Conservation (phyloP, 1,140 invertebrate genomes). For the Lepidotrigona ventralis region DNA sequence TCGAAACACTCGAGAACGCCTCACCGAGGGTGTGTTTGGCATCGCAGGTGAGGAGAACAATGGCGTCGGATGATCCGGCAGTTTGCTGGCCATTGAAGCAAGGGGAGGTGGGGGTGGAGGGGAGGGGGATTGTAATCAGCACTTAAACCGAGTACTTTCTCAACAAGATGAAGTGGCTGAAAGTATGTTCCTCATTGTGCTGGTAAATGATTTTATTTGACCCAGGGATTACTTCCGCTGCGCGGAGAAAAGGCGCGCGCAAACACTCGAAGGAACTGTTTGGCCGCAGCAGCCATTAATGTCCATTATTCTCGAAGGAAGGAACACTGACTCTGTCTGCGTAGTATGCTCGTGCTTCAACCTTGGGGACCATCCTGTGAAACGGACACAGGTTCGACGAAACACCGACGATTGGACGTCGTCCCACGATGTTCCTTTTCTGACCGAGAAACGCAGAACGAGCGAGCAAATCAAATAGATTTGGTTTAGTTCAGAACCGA, state of each 20-base stretch:
- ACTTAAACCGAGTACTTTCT: conserved; percentile 69
- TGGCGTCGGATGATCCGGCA: conserved; percentile 69
- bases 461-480: not conserved
- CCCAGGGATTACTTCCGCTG: conserved; percentile 64
- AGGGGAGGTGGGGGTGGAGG: not conserved
- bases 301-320: conserved; percentile 53
- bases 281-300: conserved; percentile 50
- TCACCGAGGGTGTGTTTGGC: not conserved
- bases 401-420: not conserved
- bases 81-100: conserved; percentile 53
- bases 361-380: not conserved
- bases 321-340: conserved; percentile 30
- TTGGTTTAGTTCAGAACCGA: too few relatives aligned
- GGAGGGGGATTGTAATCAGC: conserved; percentile 72
- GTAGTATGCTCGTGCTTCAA: conserved; percentile 12
- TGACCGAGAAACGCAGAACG: not conserved
- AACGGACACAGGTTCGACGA: conserved; percentile 1
- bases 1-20: not conserved
- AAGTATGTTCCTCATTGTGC: conserved; percentile 57
- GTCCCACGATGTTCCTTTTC: conserved; percentile 32
- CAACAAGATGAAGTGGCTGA: conserved; percentile 51
- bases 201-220: conserved; percentile 76
- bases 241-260: conserved; percentile 62
- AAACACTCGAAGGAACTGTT: conserved; percentile 56
- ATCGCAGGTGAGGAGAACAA: conserved; percentile 63